Evolutionary conservation across 2,797 vertebrate genomes (phyloP), one percentile per base, ranked within the genome.

Genomic region (Steatocranus sp.): DNA sequence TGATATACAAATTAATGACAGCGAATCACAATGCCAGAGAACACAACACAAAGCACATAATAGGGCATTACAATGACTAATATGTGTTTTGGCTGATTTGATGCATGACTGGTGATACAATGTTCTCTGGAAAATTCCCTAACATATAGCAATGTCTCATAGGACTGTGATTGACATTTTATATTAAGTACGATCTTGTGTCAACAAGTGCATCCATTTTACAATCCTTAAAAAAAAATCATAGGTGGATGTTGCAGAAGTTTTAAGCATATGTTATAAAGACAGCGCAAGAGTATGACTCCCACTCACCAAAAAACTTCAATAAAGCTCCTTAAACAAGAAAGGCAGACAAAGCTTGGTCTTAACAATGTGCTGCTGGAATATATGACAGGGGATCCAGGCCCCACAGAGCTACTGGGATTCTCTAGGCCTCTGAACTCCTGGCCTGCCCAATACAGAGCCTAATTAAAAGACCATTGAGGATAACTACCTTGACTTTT

Each of bases 401-500:
- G 83, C 80, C 75, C 79, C 81, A 79, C 66, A 78, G 79, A 84
- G 84, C 84, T 73, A 68, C 56, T 53, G 34, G 68, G 89, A 91
- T 85, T 70, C 84, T 76, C 46, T n/a, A 75, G 75, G 78, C 79
- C 41, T 81, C 78, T 20, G 76, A 73, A 84, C 88, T 87, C 86
- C 85, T 86, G 81, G 78, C 73, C 84, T 88, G 85, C 30, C 83
- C 84, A 88, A 88, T 85, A 86, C 38, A 89, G 84, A 83, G 91
- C 83, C 93, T 90, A 91, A 94, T 94, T 95, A 93, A 95, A 94
- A 91, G 88, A 85, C 88, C 80, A 93, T 86, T 92, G 87, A 89
- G 92, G 87, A 92, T 89, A 94, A 92, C 89, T 93, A 94, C 90
- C 90, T 93, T 95, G 93, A 95, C 91, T 94, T 96, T 95, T 95